A percentile compares a stretch with the other conserved stretches of the same genome.
Conservation (phyloP, 1,140 invertebrate genomes). For the Patella vulgata region DNA sequence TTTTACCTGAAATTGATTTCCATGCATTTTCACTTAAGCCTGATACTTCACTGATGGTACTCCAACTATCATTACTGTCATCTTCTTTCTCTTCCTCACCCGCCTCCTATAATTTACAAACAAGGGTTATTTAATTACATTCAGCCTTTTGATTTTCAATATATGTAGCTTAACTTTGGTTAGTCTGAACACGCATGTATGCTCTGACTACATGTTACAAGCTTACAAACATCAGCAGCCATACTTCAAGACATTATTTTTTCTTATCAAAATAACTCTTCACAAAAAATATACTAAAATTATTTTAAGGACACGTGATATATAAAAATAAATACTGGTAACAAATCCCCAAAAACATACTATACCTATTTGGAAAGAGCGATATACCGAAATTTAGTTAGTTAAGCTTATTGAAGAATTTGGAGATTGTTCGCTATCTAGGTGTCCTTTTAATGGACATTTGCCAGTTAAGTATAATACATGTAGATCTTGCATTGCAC, state of each 20-base stretch:
- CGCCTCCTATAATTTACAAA: background rate
- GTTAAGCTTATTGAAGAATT: no score
- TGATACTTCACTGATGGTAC: slow-evolving; percentile 76
- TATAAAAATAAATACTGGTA: no score
- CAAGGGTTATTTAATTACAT: background rate
- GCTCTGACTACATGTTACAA: background rate
- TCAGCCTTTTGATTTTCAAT: background rate
- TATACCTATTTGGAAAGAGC: no score
- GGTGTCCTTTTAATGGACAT: no score
- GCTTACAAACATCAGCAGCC: background rate
- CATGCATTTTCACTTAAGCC: slow-evolving; percentile 75
- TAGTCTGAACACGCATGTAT: slow-evolving; percentile 1
- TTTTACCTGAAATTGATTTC: slow-evolving; percentile 71
- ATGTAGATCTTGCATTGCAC: no score
- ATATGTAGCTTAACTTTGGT: background rate
- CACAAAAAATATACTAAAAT: no score
- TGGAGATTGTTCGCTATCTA: no score
- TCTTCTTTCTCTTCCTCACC: slow-evolving; percentile 12
- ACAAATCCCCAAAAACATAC: no score
- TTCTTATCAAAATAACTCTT: no score
- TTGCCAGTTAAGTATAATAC: no score
- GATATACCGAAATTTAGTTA: no score
- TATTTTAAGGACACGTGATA: no score
- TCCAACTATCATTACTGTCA: slow-evolving; percentile 69
- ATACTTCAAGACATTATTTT: background rate